Conservation (phyloP, 2,797 vertebrate species). For the Heliangelus exortis region DNA sequence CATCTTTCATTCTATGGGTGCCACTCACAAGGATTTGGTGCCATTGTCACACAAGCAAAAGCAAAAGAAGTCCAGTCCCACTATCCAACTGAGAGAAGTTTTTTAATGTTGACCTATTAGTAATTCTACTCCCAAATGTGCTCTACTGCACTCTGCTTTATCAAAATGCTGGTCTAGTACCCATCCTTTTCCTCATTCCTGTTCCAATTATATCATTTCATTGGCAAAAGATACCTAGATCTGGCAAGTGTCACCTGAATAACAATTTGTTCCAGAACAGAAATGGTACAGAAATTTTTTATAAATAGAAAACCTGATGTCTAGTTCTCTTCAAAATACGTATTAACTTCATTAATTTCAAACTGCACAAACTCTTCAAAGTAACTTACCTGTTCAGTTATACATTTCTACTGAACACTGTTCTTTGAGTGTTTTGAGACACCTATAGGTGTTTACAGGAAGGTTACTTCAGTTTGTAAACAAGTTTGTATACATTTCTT, state of each 20-base stretch:
- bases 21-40: neutral
- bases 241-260: neutral
- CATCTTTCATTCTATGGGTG: neutral
- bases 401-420: neutral
- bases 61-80: neutral
- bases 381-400: neutral
- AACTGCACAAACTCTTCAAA: neutral
- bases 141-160: neutral
- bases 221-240: neutral
- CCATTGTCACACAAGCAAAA: neutral
- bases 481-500: neutral
- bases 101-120: neutral
- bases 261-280: neutral
- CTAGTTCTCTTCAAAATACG: neutral
- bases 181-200: neutral
- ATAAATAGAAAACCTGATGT: accelerated
- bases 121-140: neutral
- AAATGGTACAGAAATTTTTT: neutral
- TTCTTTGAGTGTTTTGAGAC: neutral
- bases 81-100: neutral
- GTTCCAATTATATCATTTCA: neutral
- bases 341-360: neutral
- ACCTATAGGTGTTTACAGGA: neutral
- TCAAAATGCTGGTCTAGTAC: neutral
- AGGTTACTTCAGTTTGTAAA: neutral